Base-by-base conservation (phyloP, 2,113 vertebrate genomes). In the Columbina picui region DNA sequence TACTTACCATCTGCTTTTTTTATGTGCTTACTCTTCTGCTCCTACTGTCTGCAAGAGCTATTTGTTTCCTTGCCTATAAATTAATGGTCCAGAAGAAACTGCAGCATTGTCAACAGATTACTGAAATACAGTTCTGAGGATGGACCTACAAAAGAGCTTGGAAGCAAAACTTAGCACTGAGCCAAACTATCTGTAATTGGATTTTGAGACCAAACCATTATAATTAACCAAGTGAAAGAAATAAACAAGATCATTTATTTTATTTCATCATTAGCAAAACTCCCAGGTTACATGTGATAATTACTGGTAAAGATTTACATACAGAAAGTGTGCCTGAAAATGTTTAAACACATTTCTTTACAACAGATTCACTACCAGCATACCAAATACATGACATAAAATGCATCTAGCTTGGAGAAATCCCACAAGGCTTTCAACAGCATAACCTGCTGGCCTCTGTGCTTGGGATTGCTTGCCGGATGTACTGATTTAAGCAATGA, bases 31-130 rank as follows among this genome's bases (percentile, higher is more conserved):
- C 92, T 76, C 67, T 89, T 87, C 77, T 92, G 70, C 70, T 94
- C 7, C 0, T 21, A n/a, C 49, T 56, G 79, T 53, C 96, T 94
- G 93, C 80, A 93, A 83, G 77, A 94, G 52, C 61, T 86, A 81
- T 96, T 97, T 86, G 45, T 94, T 94, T 94, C 89, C 86, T 34
- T 80, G 84, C 91, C 80, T 92, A 77, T 95, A 96, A 89, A 95
- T 91, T 63, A 19, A 26, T 23, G 69, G 82, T 76, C 81, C 87
- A 93, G 76, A 68, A 94, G 82, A 87, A 96, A 89, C 49, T 86
- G 76, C 67, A 75, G 45, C 49, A 49, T 55, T 95, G 92, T 95
- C 90, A 93, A 90, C 84, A 91, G 77, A 84, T 61, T 79, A 80
- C 63, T 95, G 86, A 95, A 95, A 95, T 87, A 84, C 59, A 55